Conservation (phyloP, 2,888 invertebrate species). For the Allolobophora icterica region DNA sequence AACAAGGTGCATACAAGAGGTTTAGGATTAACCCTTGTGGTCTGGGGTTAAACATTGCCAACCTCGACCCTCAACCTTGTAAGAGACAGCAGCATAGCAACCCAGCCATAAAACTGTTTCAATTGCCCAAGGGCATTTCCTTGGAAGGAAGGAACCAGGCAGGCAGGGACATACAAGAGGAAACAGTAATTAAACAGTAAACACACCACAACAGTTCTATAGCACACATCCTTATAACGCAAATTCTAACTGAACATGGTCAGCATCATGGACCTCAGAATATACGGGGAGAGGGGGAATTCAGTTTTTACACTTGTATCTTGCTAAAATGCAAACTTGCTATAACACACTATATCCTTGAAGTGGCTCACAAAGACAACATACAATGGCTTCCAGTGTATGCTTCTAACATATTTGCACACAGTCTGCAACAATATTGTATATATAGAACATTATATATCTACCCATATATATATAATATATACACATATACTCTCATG, state of each 20-base stretch:
- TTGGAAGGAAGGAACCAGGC: not conserved
- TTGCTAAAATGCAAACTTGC: not conserved
- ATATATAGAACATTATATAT: not conserved
- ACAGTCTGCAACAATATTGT: not conserved
- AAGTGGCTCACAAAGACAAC: not conserved
- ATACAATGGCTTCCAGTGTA: not conserved
- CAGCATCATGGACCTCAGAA: not conserved
- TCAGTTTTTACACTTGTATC: too few species aligned
- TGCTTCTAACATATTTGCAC: not conserved
- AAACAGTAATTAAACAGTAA: not conserved
- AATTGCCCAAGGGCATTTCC: not conserved
- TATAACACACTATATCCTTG: not conserved
- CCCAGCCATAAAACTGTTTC: not conserved
- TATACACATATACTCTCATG: not conserved
- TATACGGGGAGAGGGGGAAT: too few species aligned
- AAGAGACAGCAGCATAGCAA: not conserved
- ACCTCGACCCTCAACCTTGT: not conserved
- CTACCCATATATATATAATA: not conserved
- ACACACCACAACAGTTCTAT: too few species aligned
- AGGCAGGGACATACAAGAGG: not conserved
- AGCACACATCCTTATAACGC: not conserved
- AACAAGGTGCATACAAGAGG: not conserved
- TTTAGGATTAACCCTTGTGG: not conserved
- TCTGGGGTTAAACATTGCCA: not conserved
- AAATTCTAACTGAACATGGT: not conserved